Conservation (phyloP, 2,797 vertebrate species). For the Sphaeramia orbicularis region DNA sequence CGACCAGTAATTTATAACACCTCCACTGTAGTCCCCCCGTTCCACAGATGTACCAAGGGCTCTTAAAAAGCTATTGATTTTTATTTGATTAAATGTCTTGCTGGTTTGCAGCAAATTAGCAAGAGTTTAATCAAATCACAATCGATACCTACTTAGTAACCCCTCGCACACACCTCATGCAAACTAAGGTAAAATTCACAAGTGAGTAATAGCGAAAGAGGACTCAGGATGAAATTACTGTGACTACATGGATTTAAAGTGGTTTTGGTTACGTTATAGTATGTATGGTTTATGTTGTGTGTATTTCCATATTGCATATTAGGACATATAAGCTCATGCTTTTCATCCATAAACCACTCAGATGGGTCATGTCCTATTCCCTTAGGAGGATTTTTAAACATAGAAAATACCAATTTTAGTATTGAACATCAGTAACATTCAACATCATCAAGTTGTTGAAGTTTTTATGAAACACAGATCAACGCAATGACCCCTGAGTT, state of each 20-base stretch:
- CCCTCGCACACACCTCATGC: slow-evolving; percentile 67
- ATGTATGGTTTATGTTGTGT: background rate
- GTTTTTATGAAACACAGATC: too few species aligned
- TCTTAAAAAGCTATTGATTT: slow-evolving; percentile 89
- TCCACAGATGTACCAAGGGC: slow-evolving; percentile 81
- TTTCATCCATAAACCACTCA: slow-evolving; percentile 2
- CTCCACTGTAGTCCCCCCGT: slow-evolving; percentile 80
- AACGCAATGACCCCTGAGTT: too few species aligned
- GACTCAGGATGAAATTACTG: slow-evolving; percentile 32
- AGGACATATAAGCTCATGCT: background rate
- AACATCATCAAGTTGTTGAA: too few species aligned
- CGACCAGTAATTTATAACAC: slow-evolving; percentile 85
- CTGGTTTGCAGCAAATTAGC: slow-evolving; percentile 89
- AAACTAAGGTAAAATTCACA: slow-evolving; percentile 70
- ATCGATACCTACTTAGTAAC: slow-evolving; percentile 89
- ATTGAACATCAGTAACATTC: too few species aligned
- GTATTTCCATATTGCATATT: background rate
- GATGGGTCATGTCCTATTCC: background rate
- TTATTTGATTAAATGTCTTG: slow-evolving; percentile 89
- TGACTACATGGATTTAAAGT: slow-evolving; percentile 35
- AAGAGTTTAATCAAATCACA: slow-evolving; percentile 89
- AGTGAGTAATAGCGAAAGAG: slow-evolving; percentile 59
- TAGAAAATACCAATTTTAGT: too few species aligned
- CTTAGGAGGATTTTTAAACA: too few species aligned
- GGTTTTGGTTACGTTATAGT: slow-evolving; percentile 7